These are phyloP conservation scores for Heliconius ethilla DNA, from an alignment of 2,888 invertebrate genomes.

Conservation along the genomic window DNA sequence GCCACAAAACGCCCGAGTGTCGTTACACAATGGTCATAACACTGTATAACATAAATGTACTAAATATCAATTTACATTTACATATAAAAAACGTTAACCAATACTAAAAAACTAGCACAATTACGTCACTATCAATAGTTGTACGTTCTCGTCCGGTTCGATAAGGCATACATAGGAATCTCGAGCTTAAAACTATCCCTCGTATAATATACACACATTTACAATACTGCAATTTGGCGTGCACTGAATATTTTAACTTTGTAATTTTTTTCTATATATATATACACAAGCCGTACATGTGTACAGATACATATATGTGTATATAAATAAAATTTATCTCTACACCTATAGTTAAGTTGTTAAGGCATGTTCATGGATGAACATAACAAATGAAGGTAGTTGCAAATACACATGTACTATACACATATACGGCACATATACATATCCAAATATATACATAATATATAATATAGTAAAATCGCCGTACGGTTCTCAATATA, in stretches of 20 bases:
- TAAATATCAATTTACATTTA: conserved; percentile 18
- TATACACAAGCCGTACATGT: not conserved
- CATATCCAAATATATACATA: not conserved
- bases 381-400: conserved; percentile 1
- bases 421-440: conserved; percentile 1
- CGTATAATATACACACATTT: conserved; percentile 45
- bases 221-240: conserved; percentile 56
- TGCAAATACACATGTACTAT: not conserved
- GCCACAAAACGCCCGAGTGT: not conserved
- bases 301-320: not conserved
- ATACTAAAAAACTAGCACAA: conserved; percentile 27
- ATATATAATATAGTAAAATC: not conserved
- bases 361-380: conserved; percentile 9
- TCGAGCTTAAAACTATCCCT: conserved; percentile 43
- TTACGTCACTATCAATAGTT: conserved; percentile 32
- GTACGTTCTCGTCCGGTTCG: conserved; percentile 36
- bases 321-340: not conserved
- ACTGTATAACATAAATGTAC: not conserved
- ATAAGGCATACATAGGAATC: conserved; percentile 49
- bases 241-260: conserved; percentile 45
- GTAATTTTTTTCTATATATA: not conserved
- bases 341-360: conserved; percentile 1
- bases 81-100: conserved; percentile 23
- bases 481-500: conserved; percentile 9
- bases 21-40: not conserved